Conservation (phyloP, 2,888 invertebrate species). For the Aelia acuminata region DNA sequence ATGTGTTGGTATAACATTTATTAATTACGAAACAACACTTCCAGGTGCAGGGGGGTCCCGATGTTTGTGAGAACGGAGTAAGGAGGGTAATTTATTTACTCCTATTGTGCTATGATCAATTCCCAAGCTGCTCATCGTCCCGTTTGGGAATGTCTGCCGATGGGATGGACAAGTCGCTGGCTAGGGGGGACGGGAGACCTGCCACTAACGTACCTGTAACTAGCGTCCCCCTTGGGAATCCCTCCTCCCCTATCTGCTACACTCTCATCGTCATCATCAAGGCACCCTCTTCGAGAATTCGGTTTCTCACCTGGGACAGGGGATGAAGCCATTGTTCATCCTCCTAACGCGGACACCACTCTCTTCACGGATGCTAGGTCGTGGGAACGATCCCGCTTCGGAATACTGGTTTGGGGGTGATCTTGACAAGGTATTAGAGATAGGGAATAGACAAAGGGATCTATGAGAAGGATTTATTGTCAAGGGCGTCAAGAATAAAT, state of each 20-base stretch:
- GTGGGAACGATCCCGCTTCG: conserved; percentile 17
- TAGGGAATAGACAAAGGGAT: conserved; percentile 41
- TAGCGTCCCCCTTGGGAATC: conserved; percentile 46
- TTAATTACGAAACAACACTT: not conserved
- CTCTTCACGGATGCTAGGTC: conserved; percentile 36
- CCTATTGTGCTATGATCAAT: not conserved
- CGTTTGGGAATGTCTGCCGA: conserved; percentile 33
- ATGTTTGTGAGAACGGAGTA: not conserved
- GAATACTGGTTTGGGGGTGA: conserved; percentile 39
- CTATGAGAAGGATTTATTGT: conserved; percentile 48
- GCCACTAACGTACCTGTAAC: conserved; percentile 40
- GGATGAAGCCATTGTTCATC: conserved; percentile 1
- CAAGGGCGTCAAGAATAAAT: conserved; percentile 31
- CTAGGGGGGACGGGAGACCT: conserved; percentile 3
- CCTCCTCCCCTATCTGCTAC: conserved; percentile 49
- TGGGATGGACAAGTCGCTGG: conserved; percentile 7
- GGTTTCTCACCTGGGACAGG: conserved; percentile 53
- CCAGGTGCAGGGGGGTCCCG: not conserved
- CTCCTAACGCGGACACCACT: conserved; percentile 18
- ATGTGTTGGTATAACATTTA: not conserved
- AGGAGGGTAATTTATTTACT: conserved; percentile 46
- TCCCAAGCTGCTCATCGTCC: conserved; percentile 50
- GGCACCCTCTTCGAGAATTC: not conserved
- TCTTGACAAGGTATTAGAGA: conserved; percentile 2
- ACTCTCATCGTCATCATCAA: conserved; percentile 39